phyloP scores from a whole-genome alignment of 1,140 invertebrate genomes.

The Plectrocnemia conspersa region DNA sequence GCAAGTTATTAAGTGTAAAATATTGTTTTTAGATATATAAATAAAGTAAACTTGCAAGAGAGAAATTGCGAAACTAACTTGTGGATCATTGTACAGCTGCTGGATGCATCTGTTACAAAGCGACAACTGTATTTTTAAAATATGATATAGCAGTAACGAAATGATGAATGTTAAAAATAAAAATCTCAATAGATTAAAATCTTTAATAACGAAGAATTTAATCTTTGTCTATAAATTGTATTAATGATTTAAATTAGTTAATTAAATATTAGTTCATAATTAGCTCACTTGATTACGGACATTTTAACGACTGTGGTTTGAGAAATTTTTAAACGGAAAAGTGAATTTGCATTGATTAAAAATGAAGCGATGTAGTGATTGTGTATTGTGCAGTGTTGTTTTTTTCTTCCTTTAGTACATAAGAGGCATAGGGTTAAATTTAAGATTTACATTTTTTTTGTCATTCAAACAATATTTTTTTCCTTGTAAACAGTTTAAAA shows the following conservation, averaged over 20 bases:
- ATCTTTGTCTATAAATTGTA: constrained; percentile 1
- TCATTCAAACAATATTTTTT: too few species aligned
- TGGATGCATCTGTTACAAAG: too few species aligned
- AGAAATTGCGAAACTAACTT: too few species aligned
- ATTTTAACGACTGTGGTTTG: constrained; percentile 20
- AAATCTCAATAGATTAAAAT: not conserved
- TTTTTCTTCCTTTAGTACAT: constrained; percentile 26
- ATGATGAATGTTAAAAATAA: not conserved
- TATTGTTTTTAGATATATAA: constrained; percentile 35
- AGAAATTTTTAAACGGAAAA: constrained; percentile 23
- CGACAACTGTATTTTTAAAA: constrained; percentile 1
- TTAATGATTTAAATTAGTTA: constrained; percentile 17
- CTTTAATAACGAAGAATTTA: too few species aligned
- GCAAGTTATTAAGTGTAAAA: constrained; percentile 15
- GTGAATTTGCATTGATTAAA: constrained; percentile 20
- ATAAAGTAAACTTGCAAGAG: constrained; percentile 12
- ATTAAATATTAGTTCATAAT: constrained; percentile 30
- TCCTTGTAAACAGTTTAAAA: too few species aligned
- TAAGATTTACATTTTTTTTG: constrained; percentile 23
- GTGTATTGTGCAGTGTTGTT: constrained; percentile 36
- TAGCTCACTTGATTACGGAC: constrained; percentile 21
- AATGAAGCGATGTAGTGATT: constrained; percentile 32
- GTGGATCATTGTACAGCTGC: too few species aligned
- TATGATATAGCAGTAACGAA: not conserved
- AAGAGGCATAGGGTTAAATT: constrained; percentile 32